A percentile compares a stretch with the other conserved stretches of the same genome.
Conservation (phyloP, 2,888 invertebrate species). For the Drosophila gaucha region DNA sequence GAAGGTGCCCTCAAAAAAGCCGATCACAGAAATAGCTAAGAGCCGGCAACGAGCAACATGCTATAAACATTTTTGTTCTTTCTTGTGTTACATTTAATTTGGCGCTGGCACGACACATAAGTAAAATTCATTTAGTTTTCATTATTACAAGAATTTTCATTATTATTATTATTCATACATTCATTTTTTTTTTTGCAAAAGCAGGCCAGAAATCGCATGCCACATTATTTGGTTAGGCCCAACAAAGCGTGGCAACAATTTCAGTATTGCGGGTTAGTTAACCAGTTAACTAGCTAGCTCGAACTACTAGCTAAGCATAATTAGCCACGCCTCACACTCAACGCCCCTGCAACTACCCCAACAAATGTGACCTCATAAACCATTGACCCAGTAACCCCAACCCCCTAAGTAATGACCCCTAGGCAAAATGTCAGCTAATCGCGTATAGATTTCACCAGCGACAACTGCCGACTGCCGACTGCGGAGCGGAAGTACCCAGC, state of each 20-base stretch:
- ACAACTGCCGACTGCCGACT: constrained; percentile 5
- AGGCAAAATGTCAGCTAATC: constrained; percentile 71
- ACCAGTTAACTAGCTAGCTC: constrained; percentile 17
- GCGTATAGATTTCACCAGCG: constrained; percentile 59
- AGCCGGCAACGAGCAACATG: constrained; percentile 53
- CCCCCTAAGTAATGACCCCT: constrained; percentile 71
- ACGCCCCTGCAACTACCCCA: not conserved
- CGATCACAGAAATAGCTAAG: constrained; percentile 48
- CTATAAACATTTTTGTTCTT: constrained; percentile 60
- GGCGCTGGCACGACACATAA: constrained; percentile 74
- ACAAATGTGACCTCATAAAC: constrained; percentile 73
- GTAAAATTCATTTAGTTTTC: constrained; percentile 77
- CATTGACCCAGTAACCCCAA: constrained; percentile 77
- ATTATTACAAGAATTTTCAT: constrained; percentile 57
- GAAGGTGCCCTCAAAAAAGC: constrained; percentile 51
- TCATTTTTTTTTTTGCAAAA: constrained; percentile 36
- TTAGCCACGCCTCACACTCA: constrained; percentile 1
- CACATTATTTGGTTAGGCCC: constrained; percentile 59
- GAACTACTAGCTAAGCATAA: constrained; percentile 28
- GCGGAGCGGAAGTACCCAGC: constrained; percentile 49
- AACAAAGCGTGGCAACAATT: constrained; percentile 40
- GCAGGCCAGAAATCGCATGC: constrained; percentile 70
- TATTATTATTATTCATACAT: constrained; percentile 35
- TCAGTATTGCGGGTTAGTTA: constrained; percentile 31
- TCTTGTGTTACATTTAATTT: constrained; percentile 68